These are phyloP conservation scores for Oryzias dopingdopingensis DNA, from an alignment of 2,797 vertebrate genomes.

Conservation along the genomic window DNA sequence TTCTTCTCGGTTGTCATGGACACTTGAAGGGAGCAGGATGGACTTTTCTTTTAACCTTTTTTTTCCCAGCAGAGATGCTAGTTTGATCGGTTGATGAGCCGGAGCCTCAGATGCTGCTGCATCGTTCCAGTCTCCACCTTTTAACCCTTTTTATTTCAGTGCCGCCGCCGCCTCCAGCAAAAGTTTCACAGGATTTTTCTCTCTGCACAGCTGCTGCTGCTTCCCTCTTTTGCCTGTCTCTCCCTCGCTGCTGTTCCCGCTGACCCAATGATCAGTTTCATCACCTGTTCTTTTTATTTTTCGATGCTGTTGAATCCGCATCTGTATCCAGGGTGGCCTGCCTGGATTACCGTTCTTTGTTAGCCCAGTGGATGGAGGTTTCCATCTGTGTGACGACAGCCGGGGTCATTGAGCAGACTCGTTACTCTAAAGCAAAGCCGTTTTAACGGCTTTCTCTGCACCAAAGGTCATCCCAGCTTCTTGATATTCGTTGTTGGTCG, in stretches of 20 bases:
- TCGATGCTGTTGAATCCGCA: constrained; percentile 50
- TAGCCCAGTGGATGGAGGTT: constrained; percentile 75
- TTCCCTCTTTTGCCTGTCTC: constrained; percentile 31
- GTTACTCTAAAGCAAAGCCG: constrained; percentile 58
- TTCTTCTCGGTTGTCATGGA: too few species aligned
- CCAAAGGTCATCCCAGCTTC: constrained; percentile 59
- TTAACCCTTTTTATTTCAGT: constrained; percentile 40
- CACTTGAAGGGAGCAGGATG: too few species aligned
- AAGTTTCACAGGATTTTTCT: constrained; percentile 23
- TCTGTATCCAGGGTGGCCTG: constrained; percentile 73
- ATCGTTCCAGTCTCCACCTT: constrained; percentile 14
- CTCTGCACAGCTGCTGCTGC: constrained; percentile 17
- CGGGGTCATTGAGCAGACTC: constrained; percentile 70
- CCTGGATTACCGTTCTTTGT: constrained; percentile 78
- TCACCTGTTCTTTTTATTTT: too few species aligned
- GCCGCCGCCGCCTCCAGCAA: neutral
- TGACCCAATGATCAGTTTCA: too few species aligned
- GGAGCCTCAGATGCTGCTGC: neutral
- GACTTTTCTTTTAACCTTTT: constrained; percentile 10
- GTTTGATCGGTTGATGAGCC: constrained; percentile 16
- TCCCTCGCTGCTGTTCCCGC: constrained; percentile 29
- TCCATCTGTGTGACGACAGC: constrained; percentile 72
- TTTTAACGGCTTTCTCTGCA: constrained; percentile 60
- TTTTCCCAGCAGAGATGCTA: constrained; percentile 31
- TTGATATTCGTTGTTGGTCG: constrained; percentile 56